Evolutionary conservation across 2,113 vertebrate genomes (phyloP), one percentile per base, ranked within the genome.

Genomic region (Lipotes vexillifer): DNA sequence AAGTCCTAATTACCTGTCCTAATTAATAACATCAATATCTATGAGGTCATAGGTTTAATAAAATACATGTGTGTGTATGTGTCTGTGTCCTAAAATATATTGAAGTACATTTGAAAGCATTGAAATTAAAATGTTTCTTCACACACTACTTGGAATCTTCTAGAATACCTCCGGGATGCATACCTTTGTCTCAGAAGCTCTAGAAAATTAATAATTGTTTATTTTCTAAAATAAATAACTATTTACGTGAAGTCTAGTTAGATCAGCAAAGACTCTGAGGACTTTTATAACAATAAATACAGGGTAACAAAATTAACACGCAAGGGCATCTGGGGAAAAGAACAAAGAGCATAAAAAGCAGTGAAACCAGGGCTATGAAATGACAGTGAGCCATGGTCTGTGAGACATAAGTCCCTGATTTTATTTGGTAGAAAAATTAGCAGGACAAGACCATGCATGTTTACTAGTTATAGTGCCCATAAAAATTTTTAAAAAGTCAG

Each of bases 341-440:
- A 36, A 11, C n/a, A 31, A 7, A 2, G 46, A 25, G 25, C 3
- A 1, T 6, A 12, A 36, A 49, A 27, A 36, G 29, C 27, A 10
- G 18, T 2, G 8, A 1, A 27, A 27, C 6, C 31, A 18, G 46
- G 20, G 11, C 8, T 25, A 2, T 27, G 38, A 15, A 46, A 36
- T 21, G 69, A 33, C 1, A 0, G 12, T 0, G 25, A 6, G 6
- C 1, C 0, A 14, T 11, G 25, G 13, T 59, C 11, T 14, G 57
- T 8, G 3, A 72, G 33, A 57, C 46, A 20, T 2, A 5, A 3
- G 46, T 1, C 4, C 1, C 21, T 1, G 13, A 0, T 33, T 66
- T 75, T 25, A n/a, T 31, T 68, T 18, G 38, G n/a, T 55, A 61
- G 44, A 38, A 92, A 72, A 44, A 36, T 29, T 10, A 71, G n/a